These are phyloP conservation scores for Brachyhypopomus gauderio DNA, from an alignment of 2,113 vertebrate genomes.

Conservation along the genomic window DNA sequence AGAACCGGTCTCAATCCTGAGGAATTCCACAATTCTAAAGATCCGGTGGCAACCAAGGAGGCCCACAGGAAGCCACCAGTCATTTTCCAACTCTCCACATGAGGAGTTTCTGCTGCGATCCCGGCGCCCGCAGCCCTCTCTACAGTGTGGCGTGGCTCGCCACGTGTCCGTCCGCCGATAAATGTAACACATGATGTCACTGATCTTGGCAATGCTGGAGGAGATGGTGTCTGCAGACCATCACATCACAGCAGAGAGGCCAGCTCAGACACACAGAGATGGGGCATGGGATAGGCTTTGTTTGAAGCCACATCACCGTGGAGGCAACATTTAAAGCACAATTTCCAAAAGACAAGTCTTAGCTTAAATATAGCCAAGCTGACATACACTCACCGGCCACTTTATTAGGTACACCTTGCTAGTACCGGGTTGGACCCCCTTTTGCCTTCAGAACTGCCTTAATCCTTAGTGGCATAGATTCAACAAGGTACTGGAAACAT, in stretches of 20 bases:
- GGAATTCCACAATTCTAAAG: conserved; percentile 25
- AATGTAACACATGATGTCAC: conserved; percentile 75
- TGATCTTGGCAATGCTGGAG: conserved; percentile 57
- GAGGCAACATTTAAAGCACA: too few relatives aligned
- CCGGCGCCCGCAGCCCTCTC: conserved; percentile 66
- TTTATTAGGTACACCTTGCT: too few relatives aligned
- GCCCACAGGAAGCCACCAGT: conserved; percentile 75
- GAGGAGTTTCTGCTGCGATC: conserved; percentile 73
- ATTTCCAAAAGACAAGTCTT: too few relatives aligned
- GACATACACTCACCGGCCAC: too few relatives aligned
- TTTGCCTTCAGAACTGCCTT: too few relatives aligned
- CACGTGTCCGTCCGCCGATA: conserved; percentile 63
- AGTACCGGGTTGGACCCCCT: too few relatives aligned
- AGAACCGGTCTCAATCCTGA: conserved; percentile 12
- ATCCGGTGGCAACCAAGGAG: conserved; percentile 59
- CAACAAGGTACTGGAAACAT: too few relatives aligned
- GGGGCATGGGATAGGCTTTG: too few relatives aligned
- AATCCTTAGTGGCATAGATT: too few relatives aligned
- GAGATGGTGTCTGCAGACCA: conserved; percentile 39
- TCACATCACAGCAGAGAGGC: conserved; percentile 36
- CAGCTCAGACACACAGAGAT: conserved; percentile 29
- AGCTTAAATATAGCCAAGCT: too few relatives aligned
- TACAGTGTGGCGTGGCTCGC: conserved; percentile 56
- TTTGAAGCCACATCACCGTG: too few relatives aligned
- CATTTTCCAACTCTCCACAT: conserved; percentile 75